Percentiles rank a stretch among this genome's conserved stretches.
phyloP scores from a whole-genome alignment of 2,113 vertebrate species.

The Rhadina sibilatrix region DNA sequence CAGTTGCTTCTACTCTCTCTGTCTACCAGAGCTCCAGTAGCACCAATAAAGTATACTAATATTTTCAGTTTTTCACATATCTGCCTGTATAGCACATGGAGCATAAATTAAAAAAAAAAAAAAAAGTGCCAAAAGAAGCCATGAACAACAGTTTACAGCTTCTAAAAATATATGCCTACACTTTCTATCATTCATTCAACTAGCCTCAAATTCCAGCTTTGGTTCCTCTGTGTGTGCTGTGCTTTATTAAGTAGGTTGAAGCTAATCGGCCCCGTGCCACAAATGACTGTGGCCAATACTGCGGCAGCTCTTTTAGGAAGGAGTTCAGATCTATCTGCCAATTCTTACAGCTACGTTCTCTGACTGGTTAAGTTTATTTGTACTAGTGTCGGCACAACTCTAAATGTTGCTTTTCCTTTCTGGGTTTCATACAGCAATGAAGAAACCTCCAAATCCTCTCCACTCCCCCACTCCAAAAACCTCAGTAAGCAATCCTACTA shows the following conservation, averaged over 20 bases:
- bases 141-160: not conserved
- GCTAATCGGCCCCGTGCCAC: not conserved
- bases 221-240: not conserved
- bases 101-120: not conserved
- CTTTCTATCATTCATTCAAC: slow-evolving; percentile 22
- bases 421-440: not conserved
- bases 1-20: not conserved
- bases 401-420: not conserved
- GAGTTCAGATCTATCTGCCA: slow-evolving; percentile 11
- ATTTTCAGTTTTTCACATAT: not conserved
- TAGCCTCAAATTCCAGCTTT: not conserved
- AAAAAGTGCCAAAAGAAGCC: not conserved
- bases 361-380: not conserved
- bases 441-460: not conserved
- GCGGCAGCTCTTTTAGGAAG: not conserved
- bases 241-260: slow-evolving; percentile 40
- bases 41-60: not conserved
- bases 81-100: rapidly evolving
- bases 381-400: not conserved
- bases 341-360: not conserved
- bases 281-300: not conserved
- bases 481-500: not conserved
- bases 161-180: not conserved
- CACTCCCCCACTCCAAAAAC: rapidly evolving
- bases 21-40: not conserved